A percentile compares a stretch with the other conserved stretches of the same genome.
Evolutionary conservation across 2,888 invertebrate species (phyloP).

Genomic region (Nemoura dubitans): DNA sequence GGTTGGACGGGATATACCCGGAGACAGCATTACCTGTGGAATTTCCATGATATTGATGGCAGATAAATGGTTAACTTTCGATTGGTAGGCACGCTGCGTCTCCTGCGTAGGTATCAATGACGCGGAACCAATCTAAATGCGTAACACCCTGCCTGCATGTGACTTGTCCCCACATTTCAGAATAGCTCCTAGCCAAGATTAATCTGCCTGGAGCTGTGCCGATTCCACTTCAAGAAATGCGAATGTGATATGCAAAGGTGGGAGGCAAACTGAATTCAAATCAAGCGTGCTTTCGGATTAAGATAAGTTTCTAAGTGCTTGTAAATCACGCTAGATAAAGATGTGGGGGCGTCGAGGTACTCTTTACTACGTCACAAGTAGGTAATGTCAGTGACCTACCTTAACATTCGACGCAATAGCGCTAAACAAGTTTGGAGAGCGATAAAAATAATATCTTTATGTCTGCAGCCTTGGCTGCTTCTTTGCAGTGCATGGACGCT

Average conservation of each 20-base stretch:
- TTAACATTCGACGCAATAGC: slow-evolving; percentile 2
- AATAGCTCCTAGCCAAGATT: neutral
- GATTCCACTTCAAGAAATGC: neutral
- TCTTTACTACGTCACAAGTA: neutral
- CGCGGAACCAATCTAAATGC: neutral
- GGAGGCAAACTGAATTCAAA: neutral
- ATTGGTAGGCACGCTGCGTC: neutral
- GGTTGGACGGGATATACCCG: too few species aligned
- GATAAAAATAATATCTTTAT: neutral
- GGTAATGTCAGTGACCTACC: neutral
- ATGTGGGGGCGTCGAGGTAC: neutral
- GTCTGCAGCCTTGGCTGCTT: neutral
- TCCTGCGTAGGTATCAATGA: neutral
- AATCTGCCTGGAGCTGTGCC: neutral
- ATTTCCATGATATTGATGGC: too few species aligned
- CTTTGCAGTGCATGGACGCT: too few species aligned
- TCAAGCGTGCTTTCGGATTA: neutral
- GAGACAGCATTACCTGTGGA: too few species aligned
- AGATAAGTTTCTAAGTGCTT: neutral
- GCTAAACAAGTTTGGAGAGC: neutral
- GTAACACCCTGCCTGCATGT: neutral
- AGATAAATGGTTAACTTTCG: neutral
- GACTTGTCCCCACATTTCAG: neutral
- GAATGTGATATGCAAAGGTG: too few species aligned
- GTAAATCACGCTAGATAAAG: neutral